phyloP scores from a whole-genome alignment of 1,140 invertebrate species.

The Aphaenogaster ashmeadi region DNA sequence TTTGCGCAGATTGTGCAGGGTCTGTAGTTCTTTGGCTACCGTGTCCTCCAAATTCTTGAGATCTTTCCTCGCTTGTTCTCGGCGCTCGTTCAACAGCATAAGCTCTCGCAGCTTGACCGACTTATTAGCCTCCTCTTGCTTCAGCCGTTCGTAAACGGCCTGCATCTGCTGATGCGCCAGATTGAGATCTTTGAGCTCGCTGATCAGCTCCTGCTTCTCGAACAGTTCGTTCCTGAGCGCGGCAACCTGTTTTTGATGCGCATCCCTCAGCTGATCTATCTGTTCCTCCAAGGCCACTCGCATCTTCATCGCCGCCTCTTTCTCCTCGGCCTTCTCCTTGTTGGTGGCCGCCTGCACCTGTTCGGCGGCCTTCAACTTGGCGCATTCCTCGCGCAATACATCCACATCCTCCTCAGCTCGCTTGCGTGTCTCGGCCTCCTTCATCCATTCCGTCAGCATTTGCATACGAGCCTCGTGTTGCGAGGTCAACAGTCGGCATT shows the following conservation, averaged over 20 bases:
- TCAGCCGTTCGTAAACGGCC: slow-evolving; percentile 97
- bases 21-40: slow-evolving; percentile 99
- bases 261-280: slow-evolving; percentile 97
- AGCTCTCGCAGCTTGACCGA: slow-evolving; percentile 98
- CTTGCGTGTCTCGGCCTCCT: slow-evolving; percentile 98
- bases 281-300: slow-evolving; percentile 95
- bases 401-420: slow-evolving; percentile 97
- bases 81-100: slow-evolving; percentile 94
- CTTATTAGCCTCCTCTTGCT: slow-evolving; percentile 98
- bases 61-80: slow-evolving; percentile 97
- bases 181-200: slow-evolving; percentile 97
- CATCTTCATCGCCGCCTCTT: slow-evolving; percentile 94
- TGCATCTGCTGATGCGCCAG: slow-evolving; percentile 97
- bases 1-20: slow-evolving; percentile 98
- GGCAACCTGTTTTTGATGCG: slow-evolving; percentile 96
- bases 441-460: slow-evolving; percentile 97
- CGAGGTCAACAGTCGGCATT: slow-evolving; percentile 96
- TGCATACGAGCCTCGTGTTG: slow-evolving; percentile 99
- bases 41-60: slow-evolving; percentile 99
- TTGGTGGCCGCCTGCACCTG: slow-evolving; percentile 90
- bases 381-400: slow-evolving; percentile 96
- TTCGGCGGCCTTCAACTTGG: slow-evolving; percentile 94
- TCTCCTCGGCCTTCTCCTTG: slow-evolving; percentile 94
- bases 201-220: slow-evolving; percentile 96
- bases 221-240: slow-evolving; percentile 96